Evolutionary conservation across 1,140 invertebrate genomes (phyloP).

Genomic region (Dendroctonus ponderosae): DNA sequence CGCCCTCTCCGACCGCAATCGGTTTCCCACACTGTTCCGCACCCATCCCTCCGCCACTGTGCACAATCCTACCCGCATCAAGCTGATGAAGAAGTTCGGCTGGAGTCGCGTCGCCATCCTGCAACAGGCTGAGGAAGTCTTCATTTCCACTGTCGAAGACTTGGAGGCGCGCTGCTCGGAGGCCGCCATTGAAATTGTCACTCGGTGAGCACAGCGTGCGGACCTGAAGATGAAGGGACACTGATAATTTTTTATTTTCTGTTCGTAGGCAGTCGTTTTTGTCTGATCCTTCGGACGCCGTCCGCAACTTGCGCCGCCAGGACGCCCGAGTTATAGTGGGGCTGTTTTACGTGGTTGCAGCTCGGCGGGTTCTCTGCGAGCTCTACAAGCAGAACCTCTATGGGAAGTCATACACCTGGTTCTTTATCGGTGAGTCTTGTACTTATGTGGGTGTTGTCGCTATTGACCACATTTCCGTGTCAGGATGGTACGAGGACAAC

Average conservation of each 20-base stretch:
- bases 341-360: conserved; percentile 96
- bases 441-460: too few relatives aligned
- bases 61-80: conserved; percentile 97
- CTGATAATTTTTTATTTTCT: conserved; percentile 14
- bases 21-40: conserved; percentile 97
- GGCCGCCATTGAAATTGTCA: conserved; percentile 52
- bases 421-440: conserved; percentile 85
- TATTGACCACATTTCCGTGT: neutral
- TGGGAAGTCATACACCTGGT: conserved; percentile 97
- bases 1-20: conserved; percentile 92
- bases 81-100: conserved; percentile 93
- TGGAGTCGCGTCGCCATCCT: conserved; percentile 97
- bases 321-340: conserved; percentile 97
- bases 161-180: conserved; percentile 92
- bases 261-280: conserved; percentile 85
- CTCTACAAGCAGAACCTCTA: conserved; percentile 93
- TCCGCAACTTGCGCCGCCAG: conserved; percentile 87
- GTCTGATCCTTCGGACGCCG: conserved; percentile 93
- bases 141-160: conserved; percentile 98
- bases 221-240: neutral
- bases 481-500: conserved; percentile 98
- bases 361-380: conserved; percentile 93
- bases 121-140: conserved; percentile 97
- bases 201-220: conserved; percentile 11
- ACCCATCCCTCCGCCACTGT: conserved; percentile 99